These are phyloP conservation scores for Conops quadrifasciatus DNA, from an alignment of 2,888 invertebrate genomes.

Conservation along the genomic window DNA sequence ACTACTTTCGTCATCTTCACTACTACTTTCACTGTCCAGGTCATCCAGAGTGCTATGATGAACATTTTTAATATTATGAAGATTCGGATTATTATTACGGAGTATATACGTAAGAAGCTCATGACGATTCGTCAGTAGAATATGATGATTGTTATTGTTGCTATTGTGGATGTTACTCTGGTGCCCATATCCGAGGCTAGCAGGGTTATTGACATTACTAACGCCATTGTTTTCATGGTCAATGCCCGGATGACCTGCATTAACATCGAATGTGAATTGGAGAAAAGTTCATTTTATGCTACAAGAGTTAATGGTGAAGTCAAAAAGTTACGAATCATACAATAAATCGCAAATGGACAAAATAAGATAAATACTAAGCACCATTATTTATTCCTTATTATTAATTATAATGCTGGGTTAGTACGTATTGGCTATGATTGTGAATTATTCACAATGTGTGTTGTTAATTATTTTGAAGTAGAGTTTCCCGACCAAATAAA, in stretches of 20 bases:
- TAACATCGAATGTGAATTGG: conserved; percentile 27
- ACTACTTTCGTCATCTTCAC: conserved; percentile 65
- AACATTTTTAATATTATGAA: conserved; percentile 41
- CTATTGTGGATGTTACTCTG: conserved; percentile 42
- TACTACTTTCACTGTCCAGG: conserved; percentile 66
- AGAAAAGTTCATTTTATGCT: conserved; percentile 15
- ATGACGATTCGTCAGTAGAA: conserved; percentile 47
- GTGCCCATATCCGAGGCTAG: conserved; percentile 41
- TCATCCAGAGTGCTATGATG: conserved; percentile 56
- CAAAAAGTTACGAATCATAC: neutral
- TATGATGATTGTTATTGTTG: conserved; percentile 47
- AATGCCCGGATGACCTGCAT: conserved; percentile 52
- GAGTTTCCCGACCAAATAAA: too few relatives aligned
- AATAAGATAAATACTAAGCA: too few relatives aligned
- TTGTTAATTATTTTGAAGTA: too few relatives aligned
- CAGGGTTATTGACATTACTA: conserved; percentile 35
- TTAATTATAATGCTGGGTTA: too few relatives aligned
- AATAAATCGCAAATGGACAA: too few relatives aligned
- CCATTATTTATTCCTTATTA: too few relatives aligned
- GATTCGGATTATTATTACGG: conserved; percentile 44
- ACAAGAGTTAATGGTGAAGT: neutral
- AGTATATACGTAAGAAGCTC: conserved; percentile 38
- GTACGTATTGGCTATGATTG: too few relatives aligned
- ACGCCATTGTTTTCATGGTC: conserved; percentile 46
- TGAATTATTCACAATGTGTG: too few relatives aligned